A percentile compares a stretch with the other conserved stretches of the same genome.
phyloP scores from a whole-genome alignment of 2,113 vertebrate genomes.

The Terrapene triunguis region DNA sequence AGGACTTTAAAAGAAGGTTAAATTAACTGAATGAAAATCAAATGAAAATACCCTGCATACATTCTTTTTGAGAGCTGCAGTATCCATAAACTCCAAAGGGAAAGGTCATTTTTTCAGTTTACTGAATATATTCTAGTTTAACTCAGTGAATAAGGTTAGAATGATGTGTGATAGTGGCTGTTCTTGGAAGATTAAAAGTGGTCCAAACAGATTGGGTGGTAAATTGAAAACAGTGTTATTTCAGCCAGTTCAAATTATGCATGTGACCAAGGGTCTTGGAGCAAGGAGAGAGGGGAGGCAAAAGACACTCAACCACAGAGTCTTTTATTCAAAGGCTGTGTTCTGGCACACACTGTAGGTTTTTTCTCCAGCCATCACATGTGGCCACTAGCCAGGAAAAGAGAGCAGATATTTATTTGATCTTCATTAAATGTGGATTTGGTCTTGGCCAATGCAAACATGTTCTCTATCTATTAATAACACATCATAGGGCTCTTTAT shows the following conservation, averaged over 20 bases:
- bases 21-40: background rate
- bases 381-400: background rate
- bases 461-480: conserved; percentile 29
- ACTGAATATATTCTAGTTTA: background rate
- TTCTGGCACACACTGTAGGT: background rate
- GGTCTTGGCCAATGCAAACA: background rate
- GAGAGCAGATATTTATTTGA: background rate
- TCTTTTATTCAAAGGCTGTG: background rate
- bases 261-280: background rate
- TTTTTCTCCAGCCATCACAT: background rate
- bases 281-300: background rate
- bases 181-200: conserved; percentile 31
- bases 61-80: background rate
- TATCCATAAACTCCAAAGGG: background rate
- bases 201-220: background rate
- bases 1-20: background rate
- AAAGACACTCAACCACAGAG: background rate
- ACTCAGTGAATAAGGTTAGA: background rate
- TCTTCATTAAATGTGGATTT: conserved; percentile 5
- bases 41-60: fast-evolving
- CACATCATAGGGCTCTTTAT: background rate
- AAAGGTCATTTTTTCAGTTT: background rate
- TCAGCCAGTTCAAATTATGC: conserved; percentile 26
- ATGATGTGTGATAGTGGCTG: background rate
- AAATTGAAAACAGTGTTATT: conserved; percentile 46